Percentiles rank a stretch among this genome's conserved stretches.
Evolutionary conservation across 2,113 vertebrate species (phyloP).

Genomic region (Phalacrocorax pelagicus): DNA sequence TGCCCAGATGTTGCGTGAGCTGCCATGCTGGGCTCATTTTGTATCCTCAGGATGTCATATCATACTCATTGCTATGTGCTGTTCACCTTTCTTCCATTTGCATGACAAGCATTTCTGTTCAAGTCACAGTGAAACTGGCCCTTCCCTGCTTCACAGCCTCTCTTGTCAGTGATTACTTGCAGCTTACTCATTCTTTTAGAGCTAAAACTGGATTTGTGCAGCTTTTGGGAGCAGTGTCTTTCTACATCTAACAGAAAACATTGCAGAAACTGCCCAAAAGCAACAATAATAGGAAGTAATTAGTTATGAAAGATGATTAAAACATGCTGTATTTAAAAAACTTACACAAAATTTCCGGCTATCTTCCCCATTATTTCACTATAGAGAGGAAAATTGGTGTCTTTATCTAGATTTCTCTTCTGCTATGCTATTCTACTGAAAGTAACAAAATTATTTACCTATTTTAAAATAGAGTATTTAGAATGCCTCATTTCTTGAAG

Average conservation of each 20-base stretch:
- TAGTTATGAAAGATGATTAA: not conserved
- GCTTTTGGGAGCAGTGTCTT: not conserved
- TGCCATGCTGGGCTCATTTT: not conserved
- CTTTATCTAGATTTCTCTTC: not conserved
- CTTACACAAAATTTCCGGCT: not conserved
- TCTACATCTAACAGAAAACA: not conserved
- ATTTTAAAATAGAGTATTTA: not conserved
- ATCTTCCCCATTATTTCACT: not conserved
- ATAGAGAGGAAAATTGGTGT: not conserved
- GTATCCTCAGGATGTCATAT: not conserved
- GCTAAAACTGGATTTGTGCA: not conserved
- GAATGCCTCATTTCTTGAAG: not conserved
- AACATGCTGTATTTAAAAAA: not conserved
- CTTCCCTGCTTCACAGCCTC: not conserved
- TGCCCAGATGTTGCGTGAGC: not conserved
- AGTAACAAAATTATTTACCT: not conserved
- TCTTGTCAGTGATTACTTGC: not conserved
- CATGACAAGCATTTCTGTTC: not conserved
- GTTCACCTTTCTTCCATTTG: not conserved
- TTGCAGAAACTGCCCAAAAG: not conserved
- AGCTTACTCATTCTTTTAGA: not conserved
- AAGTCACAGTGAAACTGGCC: not conserved
- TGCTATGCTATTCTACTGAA: not conserved
- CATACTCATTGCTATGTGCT: accelerated
- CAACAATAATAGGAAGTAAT: not conserved